phyloP scores from a whole-genome alignment of 1,140 invertebrate genomes.

The Pogonomyrmex californicus region DNA sequence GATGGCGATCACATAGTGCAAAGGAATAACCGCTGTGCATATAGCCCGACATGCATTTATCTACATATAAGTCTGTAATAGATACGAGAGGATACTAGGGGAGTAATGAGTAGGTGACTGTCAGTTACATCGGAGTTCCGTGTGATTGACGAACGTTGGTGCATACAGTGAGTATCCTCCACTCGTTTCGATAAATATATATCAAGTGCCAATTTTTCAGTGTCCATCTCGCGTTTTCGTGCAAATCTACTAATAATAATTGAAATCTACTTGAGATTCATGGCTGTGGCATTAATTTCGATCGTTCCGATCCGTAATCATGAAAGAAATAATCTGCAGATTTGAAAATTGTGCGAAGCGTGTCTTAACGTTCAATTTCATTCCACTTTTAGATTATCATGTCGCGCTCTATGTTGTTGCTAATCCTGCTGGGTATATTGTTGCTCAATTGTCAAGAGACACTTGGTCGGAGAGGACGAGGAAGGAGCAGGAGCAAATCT shows the following conservation, averaged over 20 bases:
- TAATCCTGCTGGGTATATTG: constrained; percentile 82
- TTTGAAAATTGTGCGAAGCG: background rate
- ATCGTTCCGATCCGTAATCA: background rate
- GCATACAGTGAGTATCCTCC: constrained; percentile 70
- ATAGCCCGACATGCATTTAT: constrained; percentile 49
- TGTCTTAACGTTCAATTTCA: background rate
- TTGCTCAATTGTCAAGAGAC: constrained; percentile 81
- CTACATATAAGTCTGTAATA: constrained; percentile 85
- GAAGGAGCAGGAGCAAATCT: constrained; percentile 90
- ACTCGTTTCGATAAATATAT: background rate
- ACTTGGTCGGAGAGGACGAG: constrained; percentile 88
- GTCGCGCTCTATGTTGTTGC: constrained; percentile 78
- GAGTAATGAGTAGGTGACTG: constrained; percentile 85
- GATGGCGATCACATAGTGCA: constrained; percentile 40
- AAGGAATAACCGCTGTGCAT: constrained; percentile 63
- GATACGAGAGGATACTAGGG: constrained; percentile 86
- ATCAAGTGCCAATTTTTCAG: background rate
- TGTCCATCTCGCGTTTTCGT: background rate
- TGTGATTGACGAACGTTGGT: constrained; percentile 80
- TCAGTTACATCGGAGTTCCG: constrained; percentile 84
- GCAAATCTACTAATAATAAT: background rate
- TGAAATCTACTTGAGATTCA: background rate
- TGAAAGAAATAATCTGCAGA: background rate
- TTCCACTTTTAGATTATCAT: constrained; percentile 79
- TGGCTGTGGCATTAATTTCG: background rate